Percentiles rank a stretch among this genome's conserved stretches.
Conservation (phyloP, 2,797 vertebrate genomes). For the Rhinoraja longicauda region DNA sequence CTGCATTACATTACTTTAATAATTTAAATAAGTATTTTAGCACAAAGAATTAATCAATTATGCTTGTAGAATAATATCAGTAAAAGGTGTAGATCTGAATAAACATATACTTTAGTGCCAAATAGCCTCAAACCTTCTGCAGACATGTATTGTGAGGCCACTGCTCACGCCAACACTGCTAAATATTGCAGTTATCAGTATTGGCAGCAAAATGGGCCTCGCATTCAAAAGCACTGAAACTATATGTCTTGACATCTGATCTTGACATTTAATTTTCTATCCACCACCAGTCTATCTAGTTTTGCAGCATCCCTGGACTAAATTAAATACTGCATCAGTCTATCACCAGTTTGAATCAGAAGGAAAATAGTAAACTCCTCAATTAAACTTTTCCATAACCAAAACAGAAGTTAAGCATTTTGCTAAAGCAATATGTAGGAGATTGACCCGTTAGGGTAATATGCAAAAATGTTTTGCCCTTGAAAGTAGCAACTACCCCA, state of each 20-base stretch:
- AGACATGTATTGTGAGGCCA: background rate
- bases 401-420: background rate
- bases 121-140: background rate
- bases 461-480: background rate
- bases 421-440: background rate
- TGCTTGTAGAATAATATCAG: background rate
- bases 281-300: background rate
- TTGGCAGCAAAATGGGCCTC: background rate
- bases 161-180: background rate
- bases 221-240: background rate
- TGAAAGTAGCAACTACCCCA: background rate
- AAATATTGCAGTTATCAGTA: background rate
- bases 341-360: background rate
- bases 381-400: background rate
- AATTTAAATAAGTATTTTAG: background rate
- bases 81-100: background rate
- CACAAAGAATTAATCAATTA: background rate
- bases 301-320: background rate
- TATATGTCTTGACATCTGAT: background rate
- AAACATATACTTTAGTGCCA: background rate
- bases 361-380: slow-evolving; percentile 10
- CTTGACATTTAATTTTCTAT: background rate
- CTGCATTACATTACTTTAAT: background rate
- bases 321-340: background rate
- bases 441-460: background rate